Conservation (phyloP, 2,797 vertebrate species). For the Melanogrammus aeglefinus region DNA sequence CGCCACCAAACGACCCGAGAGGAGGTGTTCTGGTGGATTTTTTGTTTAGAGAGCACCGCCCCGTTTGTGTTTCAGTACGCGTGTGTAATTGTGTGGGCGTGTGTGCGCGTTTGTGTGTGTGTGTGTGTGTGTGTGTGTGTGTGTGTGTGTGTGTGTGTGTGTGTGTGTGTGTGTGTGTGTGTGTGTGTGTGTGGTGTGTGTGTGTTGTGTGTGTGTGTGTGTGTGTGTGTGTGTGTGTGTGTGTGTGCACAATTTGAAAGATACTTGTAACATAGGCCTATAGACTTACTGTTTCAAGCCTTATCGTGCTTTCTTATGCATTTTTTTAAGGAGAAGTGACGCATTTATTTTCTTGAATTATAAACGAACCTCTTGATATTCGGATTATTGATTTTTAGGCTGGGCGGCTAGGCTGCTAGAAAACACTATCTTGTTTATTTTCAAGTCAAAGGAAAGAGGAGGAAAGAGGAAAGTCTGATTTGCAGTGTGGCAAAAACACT, state of each 20-base stretch:
- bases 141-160: no score
- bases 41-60: not conserved
- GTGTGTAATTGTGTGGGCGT: not conserved
- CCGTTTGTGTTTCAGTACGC: not conserved
- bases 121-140: not conserved
- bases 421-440: not conserved
- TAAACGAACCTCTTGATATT: not conserved
- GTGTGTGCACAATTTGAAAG: not conserved
- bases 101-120: not conserved
- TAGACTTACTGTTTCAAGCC: not conserved
- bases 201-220: not conserved
- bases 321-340: not conserved
- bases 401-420: not conserved
- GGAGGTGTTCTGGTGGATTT: constrained; percentile 21
- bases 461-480: not conserved
- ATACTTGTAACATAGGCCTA: not conserved
- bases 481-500: not conserved
- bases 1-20: constrained; percentile 57
- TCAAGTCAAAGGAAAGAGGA: not conserved
- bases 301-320: not conserved
- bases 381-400: not conserved
- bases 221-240: not conserved
- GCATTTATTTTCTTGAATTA: not conserved
- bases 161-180: no score
- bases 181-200: no score